These are phyloP conservation scores for Heliangelus exortis DNA, from an alignment of 2,797 vertebrate species.

Conservation along the genomic window DNA sequence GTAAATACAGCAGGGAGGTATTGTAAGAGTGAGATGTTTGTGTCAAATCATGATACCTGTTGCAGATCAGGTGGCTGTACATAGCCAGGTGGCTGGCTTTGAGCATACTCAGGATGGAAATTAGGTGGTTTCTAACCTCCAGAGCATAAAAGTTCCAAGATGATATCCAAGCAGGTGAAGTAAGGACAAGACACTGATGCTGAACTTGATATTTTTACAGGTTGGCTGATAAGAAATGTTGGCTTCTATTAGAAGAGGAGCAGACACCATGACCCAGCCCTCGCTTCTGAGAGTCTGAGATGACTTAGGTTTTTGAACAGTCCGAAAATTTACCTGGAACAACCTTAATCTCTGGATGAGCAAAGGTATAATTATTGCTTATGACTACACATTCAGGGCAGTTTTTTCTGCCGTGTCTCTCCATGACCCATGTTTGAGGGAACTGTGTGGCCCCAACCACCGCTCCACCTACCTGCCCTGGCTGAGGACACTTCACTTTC, in stretches of 20 bases:
- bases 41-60: not conserved
- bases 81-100: too few species aligned
- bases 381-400: not conserved
- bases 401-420: not conserved
- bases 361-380: not conserved
- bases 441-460: not conserved
- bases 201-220: not conserved
- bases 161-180: not conserved
- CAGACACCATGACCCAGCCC: not conserved
- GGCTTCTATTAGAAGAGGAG: not conserved
- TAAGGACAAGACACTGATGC: not conserved
- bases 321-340: not conserved
- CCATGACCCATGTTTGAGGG: not conserved
- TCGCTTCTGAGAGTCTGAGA: not conserved
- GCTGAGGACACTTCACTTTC: not conserved
- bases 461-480: not conserved
- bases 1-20: not conserved
- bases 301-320: not conserved
- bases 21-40: not conserved
- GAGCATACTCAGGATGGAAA: slow-evolving; percentile 4
- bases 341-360: not conserved
- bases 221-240: not conserved
- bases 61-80: not conserved
- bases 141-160: not conserved
- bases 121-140: slow-evolving; percentile 33